These are phyloP conservation scores for Catalaphyllia jardinei DNA, from an alignment of 64 coral and sea anemone species.

Conservation along the genomic window DNA sequence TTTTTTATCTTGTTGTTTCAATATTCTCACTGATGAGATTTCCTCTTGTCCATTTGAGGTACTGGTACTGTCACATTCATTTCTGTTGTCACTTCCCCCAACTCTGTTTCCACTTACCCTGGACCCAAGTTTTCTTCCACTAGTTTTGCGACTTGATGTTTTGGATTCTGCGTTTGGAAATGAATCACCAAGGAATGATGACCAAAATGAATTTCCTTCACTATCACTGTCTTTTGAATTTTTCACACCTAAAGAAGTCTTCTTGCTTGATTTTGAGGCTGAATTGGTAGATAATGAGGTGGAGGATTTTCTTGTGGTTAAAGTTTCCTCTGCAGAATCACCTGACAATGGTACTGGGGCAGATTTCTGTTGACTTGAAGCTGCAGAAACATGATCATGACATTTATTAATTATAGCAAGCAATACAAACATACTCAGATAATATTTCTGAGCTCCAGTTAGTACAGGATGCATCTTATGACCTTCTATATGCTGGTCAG, in stretches of 20 bases:
- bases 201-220: conserved; percentile 80
- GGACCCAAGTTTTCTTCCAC: conserved; percentile 5
- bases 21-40: background rate
- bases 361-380: background rate
- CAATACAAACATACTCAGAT: background rate
- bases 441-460: background rate
- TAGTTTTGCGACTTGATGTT: conserved; percentile 10
- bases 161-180: conserved; percentile 10
- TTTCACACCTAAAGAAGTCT: background rate
- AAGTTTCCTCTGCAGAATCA: conserved; percentile 5
- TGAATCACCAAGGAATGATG: conserved; percentile 85
- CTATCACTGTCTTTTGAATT: background rate
- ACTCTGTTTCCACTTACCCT: background rate
- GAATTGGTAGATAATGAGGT: background rate
- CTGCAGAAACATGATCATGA: background rate
- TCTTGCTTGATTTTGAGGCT: conserved; percentile 1
- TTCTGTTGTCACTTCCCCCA: background rate
- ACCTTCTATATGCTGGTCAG: too few species aligned
- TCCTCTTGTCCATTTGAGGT: background rate
- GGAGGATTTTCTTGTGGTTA: conserved; percentile 13
- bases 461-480: too few species aligned
- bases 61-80: background rate
- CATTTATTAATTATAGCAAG: background rate
- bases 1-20: background rate
- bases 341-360: background rate